Percentiles rank a stretch among this genome's conserved stretches.
These are phyloP conservation scores for Zeugodacus cucurbitae DNA, from an alignment of 1,140 invertebrate species.

Conservation along the genomic window DNA sequence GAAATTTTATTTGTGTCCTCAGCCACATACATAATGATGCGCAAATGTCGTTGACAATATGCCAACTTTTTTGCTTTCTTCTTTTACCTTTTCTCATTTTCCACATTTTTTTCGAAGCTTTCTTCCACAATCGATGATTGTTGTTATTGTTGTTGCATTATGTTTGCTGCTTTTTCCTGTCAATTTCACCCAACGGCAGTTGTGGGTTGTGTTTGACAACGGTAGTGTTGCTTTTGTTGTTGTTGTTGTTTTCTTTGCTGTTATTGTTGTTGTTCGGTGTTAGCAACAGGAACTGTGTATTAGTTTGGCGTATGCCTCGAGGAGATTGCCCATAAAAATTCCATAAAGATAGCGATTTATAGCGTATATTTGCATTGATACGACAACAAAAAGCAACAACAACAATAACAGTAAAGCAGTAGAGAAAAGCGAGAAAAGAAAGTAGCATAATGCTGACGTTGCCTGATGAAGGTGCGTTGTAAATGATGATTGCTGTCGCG, in stretches of 20 bases:
- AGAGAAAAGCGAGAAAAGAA: neutral
- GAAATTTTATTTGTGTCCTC: neutral
- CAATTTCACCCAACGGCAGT: conserved; percentile 28
- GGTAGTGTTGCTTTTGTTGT: neutral
- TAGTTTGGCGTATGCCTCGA: conserved; percentile 61
- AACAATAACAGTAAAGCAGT: neutral
- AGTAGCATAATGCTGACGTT: neutral
- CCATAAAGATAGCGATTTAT: conserved; percentile 66
- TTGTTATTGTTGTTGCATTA: neutral
- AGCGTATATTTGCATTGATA: conserved; percentile 44
- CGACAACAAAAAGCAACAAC: neutral
- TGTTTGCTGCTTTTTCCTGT: conserved; percentile 24
- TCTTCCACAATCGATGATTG: neutral
- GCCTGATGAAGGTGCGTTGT: neutral
- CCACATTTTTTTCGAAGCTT: neutral
- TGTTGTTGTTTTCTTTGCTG: neutral
- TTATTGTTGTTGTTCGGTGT: neutral
- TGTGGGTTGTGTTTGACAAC: neutral
- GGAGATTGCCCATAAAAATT: conserved; percentile 66
- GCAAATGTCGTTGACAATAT: conserved; percentile 35
- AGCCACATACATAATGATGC: conserved; percentile 1
- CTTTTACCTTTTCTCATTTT: neutral
- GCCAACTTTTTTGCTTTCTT: neutral
- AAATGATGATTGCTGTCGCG: neutral
- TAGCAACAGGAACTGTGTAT: conserved; percentile 48